These are phyloP conservation scores for Apogon talboti DNA, from an alignment of 2,797 vertebrate species.

Conservation along the genomic window DNA sequence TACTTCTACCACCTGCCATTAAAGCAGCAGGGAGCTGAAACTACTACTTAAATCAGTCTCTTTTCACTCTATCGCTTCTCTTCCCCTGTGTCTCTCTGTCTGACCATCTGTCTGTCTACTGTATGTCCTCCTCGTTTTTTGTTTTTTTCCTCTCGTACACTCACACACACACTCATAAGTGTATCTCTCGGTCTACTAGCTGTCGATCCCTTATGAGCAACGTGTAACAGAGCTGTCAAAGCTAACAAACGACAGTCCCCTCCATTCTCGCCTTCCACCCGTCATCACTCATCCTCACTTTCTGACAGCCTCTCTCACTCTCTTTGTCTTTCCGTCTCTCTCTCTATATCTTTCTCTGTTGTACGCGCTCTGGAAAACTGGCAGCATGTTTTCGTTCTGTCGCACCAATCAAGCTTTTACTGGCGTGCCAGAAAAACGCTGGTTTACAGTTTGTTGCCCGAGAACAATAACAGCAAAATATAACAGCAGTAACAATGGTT, in stretches of 20 bases:
- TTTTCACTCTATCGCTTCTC: constrained; percentile 21
- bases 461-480: constrained; percentile 45
- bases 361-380: constrained; percentile 15
- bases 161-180: neutral
- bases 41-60: constrained; percentile 44
- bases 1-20: constrained; percentile 25
- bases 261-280: constrained; percentile 44
- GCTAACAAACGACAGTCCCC: constrained; percentile 58
- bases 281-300: constrained; percentile 62
- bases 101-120: constrained; percentile 39
- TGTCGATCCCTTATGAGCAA: constrained; percentile 57
- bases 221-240: constrained; percentile 67
- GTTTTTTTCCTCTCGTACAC: neutral
- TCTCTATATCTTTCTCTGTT: constrained; percentile 10
- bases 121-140: constrained; percentile 13
- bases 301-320: constrained; percentile 56
- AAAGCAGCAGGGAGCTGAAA: constrained; percentile 58
- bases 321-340: constrained; percentile 40
- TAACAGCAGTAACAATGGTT: constrained; percentile 42
- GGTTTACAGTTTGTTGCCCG: constrained; percentile 43
- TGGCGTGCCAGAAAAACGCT: constrained; percentile 21
- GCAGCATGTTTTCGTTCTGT: constrained; percentile 21
- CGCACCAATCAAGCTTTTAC: constrained; percentile 39
- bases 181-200: constrained; percentile 23
- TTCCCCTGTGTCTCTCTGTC: constrained; percentile 32